These are phyloP conservation scores for Toxotes jaculatrix DNA, from an alignment of 2,113 vertebrate species.

Conservation along the genomic window DNA sequence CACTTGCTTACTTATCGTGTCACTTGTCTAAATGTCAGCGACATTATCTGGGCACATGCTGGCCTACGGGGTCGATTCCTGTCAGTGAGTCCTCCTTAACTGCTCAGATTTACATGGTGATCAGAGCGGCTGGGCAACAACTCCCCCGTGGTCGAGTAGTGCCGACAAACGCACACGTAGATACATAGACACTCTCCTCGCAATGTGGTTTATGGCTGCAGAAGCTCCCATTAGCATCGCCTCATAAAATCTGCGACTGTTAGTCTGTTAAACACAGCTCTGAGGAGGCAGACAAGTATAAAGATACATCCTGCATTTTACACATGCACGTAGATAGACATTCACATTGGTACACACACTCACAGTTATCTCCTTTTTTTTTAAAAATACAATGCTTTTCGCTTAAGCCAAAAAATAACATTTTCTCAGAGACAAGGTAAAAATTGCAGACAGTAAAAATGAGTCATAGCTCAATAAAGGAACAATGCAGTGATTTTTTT, in stretches of 20 bases:
- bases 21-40: slow-evolving; percentile 58
- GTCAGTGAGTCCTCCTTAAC: slow-evolving; percentile 67
- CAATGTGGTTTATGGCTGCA: slow-evolving; percentile 71
- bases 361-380: background rate
- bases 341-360: background rate
- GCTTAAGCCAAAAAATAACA: background rate
- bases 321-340: background rate
- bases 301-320: slow-evolving; percentile 1
- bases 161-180: slow-evolving; percentile 26
- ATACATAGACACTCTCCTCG: slow-evolving; percentile 37
- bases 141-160: slow-evolving; percentile 48
- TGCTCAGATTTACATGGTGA: slow-evolving; percentile 74
- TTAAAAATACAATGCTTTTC: background rate
- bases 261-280: slow-evolving; percentile 71
- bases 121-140: slow-evolving; percentile 57
- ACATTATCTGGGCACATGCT: slow-evolving; percentile 40
- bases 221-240: slow-evolving; percentile 76
- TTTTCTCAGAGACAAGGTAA: background rate
- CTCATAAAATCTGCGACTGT: slow-evolving; percentile 75
- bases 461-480: background rate
- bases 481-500: background rate
- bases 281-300: slow-evolving; percentile 31
- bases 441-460: slow-evolving; percentile 6
- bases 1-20: slow-evolving; percentile 16
- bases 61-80: slow-evolving; percentile 65